Evolutionary conservation across 92 coral and sea anemone species (phyloP).

Genomic region (Porites divaricata): DNA sequence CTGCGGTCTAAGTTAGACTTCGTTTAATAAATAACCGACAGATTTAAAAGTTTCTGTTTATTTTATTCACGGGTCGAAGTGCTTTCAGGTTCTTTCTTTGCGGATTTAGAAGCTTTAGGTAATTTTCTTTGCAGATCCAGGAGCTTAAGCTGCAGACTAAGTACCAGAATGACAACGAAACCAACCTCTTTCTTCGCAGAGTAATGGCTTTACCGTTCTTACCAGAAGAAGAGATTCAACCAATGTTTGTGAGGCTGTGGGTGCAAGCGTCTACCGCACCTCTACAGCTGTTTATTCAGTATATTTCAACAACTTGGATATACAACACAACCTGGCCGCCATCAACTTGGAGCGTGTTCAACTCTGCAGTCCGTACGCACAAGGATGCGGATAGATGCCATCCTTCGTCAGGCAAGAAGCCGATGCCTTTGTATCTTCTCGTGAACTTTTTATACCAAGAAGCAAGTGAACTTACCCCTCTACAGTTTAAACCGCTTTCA

Average conservation of each 20-base stretch:
- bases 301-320: conserved; percentile 13
- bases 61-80: no score
- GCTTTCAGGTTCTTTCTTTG: no score
- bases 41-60: no score
- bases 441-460: background rate
- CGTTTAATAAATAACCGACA: no score
- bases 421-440: background rate
- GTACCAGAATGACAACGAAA: conserved; percentile 7
- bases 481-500: background rate
- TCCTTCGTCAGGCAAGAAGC: background rate
- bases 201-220: conserved; percentile 17
- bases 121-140: background rate
- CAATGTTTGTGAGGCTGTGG: conserved; percentile 5
- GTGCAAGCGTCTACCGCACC: conserved; percentile 17
- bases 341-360: conserved; percentile 17
- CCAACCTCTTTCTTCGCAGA: conserved; percentile 9
- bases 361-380: background rate
- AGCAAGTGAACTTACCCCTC: background rate
- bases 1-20: no score
- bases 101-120: background rate
- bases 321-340: conserved; percentile 18
- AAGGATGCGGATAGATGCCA: conserved; percentile 14
- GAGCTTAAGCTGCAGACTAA: conserved; percentile 14
- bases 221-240: conserved; percentile 9
- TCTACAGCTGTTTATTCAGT: conserved; percentile 13